phyloP scores from a whole-genome alignment of 37 sponge, comb jelly and placozoan species.

The Chondrosia reniformis region DNA sequence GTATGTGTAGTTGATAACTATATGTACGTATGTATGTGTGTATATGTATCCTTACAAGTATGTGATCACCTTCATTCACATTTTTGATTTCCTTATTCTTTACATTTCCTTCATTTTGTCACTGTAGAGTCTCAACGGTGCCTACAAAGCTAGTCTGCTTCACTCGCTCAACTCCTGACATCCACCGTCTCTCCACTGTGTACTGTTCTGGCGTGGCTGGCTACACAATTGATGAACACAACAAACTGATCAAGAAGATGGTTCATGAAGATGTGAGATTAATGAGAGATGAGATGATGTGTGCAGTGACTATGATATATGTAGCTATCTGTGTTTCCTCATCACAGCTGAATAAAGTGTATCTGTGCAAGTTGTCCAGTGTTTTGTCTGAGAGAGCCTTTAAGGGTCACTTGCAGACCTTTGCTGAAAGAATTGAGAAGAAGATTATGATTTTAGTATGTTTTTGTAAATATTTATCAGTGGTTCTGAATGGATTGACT shows the following conservation, averaged over 20 bases:
- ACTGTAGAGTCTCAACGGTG: background rate
- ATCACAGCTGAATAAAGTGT: background rate
- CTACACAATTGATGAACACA: background rate
- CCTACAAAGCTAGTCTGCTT: conserved; percentile 74
- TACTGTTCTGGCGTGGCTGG: conserved; percentile 1
- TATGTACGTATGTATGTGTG: background rate
- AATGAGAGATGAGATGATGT: background rate
- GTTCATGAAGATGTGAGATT: background rate
- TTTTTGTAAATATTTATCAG: too few relatives aligned
- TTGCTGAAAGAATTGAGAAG: too few relatives aligned
- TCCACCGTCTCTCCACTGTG: conserved; percentile 67
- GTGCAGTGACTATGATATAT: background rate
- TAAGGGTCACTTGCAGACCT: conserved; percentile 34
- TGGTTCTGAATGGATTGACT: background rate
- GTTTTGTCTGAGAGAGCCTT: conserved; percentile 42
- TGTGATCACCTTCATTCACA: background rate
- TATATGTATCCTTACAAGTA: background rate
- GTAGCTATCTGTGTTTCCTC: background rate
- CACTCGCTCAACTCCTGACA: conserved; percentile 72
- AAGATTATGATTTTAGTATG: too few relatives aligned
- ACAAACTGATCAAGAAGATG: background rate
- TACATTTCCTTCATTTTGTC: too few relatives aligned
- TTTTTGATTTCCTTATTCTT: too few relatives aligned
- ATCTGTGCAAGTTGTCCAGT: conserved; percentile 59
- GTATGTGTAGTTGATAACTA: conserved; percentile 13